Conservation (phyloP, 2,113 vertebrate species). For the Ctenodactylus gundi region DNA sequence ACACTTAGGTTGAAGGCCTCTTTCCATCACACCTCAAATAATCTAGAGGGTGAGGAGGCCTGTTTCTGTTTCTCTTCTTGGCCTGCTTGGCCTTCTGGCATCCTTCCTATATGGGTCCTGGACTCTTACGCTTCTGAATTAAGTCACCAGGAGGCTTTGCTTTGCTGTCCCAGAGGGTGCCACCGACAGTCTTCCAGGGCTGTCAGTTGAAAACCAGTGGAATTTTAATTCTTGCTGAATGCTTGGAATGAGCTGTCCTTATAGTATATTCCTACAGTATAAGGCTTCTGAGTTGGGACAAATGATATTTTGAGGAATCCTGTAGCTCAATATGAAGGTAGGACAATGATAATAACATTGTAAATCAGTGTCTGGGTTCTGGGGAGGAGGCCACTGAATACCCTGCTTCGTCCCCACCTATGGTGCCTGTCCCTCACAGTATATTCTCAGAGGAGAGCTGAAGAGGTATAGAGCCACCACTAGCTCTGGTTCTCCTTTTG, state of each 20-base stretch:
- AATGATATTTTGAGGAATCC: constrained; percentile 15
- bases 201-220: not conserved
- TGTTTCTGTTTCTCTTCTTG: not conserved
- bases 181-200: not conserved
- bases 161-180: not conserved
- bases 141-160: not conserved
- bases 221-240: not conserved
- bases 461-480: not conserved
- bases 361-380: too few species aligned
- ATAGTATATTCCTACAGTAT: not conserved
- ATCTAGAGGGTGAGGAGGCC: not conserved
- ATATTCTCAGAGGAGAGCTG: too few species aligned
- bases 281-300: not conserved
- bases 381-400: too few species aligned
- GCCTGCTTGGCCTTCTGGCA: not conserved
- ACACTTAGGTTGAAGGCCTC: not conserved
- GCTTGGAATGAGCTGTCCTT: not conserved
- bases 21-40: not conserved
- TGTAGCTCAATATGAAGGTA: not conserved
- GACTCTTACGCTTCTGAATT: not conserved
- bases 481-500: not conserved
- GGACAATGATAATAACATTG: not conserved
- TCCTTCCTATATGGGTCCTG: not conserved
- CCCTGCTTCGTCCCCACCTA: too few species aligned
- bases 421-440: too few species aligned